These are phyloP conservation scores for Lasioglossum albipes DNA, from an alignment of 1,140 invertebrate genomes.

Conservation along the genomic window DNA sequence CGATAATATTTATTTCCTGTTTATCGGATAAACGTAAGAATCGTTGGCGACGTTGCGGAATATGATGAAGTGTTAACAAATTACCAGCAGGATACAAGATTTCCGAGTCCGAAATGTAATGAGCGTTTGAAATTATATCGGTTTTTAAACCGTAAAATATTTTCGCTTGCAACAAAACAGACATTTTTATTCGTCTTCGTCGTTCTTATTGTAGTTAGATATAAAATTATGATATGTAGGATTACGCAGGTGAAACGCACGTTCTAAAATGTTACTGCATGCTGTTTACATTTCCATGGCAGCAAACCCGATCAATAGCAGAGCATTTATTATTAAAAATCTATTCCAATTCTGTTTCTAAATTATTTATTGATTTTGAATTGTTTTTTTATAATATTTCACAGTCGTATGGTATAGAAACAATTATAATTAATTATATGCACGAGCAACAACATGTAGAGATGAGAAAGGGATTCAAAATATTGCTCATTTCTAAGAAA, in stretches of 20 bases:
- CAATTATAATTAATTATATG: background rate
- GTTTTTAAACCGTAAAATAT: conserved; percentile 83
- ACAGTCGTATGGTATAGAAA: background rate
- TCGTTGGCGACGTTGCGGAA: conserved; percentile 74
- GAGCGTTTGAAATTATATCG: conserved; percentile 82
- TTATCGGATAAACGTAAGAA: conserved; percentile 79
- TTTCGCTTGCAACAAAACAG: conserved; percentile 73
- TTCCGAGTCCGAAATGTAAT: conserved; percentile 85
- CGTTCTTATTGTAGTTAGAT: background rate
- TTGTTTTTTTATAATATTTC: background rate
- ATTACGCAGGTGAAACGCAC: background rate
- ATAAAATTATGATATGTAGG: background rate
- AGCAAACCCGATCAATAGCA: conserved; percentile 4
- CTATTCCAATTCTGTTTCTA: too few species aligned
- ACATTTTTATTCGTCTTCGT: conserved; percentile 23
- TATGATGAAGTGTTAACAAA: conserved; percentile 84
- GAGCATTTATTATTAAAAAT: background rate
- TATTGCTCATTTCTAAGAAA: too few species aligned
- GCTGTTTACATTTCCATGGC: conserved; percentile 26
- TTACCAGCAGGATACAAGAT: conserved; percentile 85
- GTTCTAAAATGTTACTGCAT: background rate
- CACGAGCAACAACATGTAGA: too few species aligned
- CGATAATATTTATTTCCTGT: conserved; percentile 80
- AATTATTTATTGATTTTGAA: background rate
- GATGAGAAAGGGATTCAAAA: too few species aligned